Evolutionary conservation across 1,140 invertebrate species (phyloP).

Genomic region (Drosophila takahashii): DNA sequence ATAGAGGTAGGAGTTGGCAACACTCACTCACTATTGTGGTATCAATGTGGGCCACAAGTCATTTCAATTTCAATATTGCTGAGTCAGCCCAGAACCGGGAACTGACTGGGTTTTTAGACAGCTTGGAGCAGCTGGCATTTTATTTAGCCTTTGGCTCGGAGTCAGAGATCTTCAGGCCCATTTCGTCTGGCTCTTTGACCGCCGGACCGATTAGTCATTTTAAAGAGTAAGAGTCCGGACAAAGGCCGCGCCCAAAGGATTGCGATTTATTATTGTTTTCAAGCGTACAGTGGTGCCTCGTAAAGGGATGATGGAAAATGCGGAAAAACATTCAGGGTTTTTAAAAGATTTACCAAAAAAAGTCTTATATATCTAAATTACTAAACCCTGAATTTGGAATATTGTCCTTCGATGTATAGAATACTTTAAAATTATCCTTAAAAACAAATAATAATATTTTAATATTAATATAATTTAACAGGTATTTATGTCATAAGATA

Average conservation of each 20-base stretch:
- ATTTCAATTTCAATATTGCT: slow-evolving; percentile 38
- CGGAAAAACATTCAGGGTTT: not conserved
- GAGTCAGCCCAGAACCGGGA: slow-evolving; percentile 43
- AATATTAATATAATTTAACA: too few species aligned
- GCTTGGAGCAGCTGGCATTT: slow-evolving; percentile 47
- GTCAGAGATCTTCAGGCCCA: slow-evolving; percentile 1
- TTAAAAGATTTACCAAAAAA: not conserved
- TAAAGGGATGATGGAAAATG: not conserved
- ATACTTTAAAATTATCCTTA: too few species aligned
- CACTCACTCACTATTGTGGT: not conserved
- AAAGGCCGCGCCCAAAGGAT: slow-evolving; percentile 43
- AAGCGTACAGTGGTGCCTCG: slow-evolving; percentile 14
- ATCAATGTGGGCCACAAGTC: slow-evolving; percentile 27
- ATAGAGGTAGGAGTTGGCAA: slow-evolving; percentile 9
- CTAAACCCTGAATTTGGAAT: too few species aligned
- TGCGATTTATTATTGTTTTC: slow-evolving; percentile 37
- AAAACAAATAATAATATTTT: too few species aligned
- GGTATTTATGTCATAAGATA: too few species aligned
- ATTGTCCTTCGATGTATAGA: too few species aligned
- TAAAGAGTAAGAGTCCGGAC: slow-evolving; percentile 27
- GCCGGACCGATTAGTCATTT: slow-evolving; percentile 57
- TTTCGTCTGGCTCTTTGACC: slow-evolving; percentile 24
- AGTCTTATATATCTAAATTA: too few species aligned
- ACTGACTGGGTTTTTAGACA: not conserved
- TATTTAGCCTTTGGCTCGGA: not conserved